Percentiles rank a stretch among this genome's conserved stretches.
Evolutionary conservation across 2,888 invertebrate genomes (phyloP).

Genomic region (Globia sparganii): DNA sequence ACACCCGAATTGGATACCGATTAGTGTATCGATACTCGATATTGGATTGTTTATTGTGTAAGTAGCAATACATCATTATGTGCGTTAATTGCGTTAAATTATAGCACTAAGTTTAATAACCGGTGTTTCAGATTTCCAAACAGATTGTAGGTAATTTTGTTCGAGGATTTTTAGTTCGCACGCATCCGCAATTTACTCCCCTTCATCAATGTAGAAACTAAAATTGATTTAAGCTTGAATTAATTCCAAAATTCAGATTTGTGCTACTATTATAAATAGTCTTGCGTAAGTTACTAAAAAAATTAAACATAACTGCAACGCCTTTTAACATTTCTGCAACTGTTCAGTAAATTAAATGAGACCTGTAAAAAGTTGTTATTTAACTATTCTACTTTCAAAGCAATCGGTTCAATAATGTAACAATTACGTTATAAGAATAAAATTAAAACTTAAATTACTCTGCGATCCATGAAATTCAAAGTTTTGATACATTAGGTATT

Average conservation of each 20-base stretch:
- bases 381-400: constrained; percentile 50
- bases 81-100: constrained; percentile 66
- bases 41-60: constrained; percentile 85
- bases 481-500: not conserved
- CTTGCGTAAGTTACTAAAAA: constrained; percentile 7
- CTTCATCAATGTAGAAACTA: constrained; percentile 47
- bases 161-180: constrained; percentile 62
- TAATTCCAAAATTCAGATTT: constrained; percentile 20
- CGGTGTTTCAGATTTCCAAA: constrained; percentile 64
- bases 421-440: constrained; percentile 35
- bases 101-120: constrained; percentile 57
- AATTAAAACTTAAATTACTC: constrained; percentile 17
- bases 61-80: constrained; percentile 70
- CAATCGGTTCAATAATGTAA: constrained; percentile 32
- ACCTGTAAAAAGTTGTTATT: constrained; percentile 49
- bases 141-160: constrained; percentile 57
- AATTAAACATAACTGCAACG: not conserved
- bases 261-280: constrained; percentile 1
- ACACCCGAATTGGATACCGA: constrained; percentile 74
- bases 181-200: constrained; percentile 64
- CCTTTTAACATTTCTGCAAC: constrained; percentile 15
- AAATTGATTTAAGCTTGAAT: constrained; percentile 37
- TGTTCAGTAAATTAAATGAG: constrained; percentile 22
- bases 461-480: constrained; percentile 15
- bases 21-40: constrained; percentile 65